Evolutionary conservation across 2,113 vertebrate genomes (phyloP).

Genomic region (Corythaeola cristata): DNA sequence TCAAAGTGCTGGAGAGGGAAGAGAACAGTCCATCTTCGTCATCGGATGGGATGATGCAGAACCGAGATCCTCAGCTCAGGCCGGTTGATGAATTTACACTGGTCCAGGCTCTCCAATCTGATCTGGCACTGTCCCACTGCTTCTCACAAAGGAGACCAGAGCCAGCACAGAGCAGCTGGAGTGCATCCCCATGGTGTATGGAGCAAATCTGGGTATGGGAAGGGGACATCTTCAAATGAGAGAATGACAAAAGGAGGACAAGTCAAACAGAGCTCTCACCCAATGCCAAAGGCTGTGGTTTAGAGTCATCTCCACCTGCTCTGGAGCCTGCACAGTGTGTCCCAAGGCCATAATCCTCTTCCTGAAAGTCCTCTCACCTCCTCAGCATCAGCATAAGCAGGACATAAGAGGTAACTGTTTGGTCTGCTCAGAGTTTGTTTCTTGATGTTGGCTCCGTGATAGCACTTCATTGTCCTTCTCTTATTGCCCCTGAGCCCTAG

Average conservation of each 20-base stretch:
- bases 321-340: background rate
- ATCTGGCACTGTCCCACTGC: background rate
- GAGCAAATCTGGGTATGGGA: background rate
- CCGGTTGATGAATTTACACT: background rate
- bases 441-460: background rate
- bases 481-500: background rate
- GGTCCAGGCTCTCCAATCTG: background rate
- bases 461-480: background rate
- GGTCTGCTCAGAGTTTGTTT: background rate
- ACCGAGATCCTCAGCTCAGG: background rate
- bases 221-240: background rate
- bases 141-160: background rate
- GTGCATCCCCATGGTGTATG: rapidly evolving
- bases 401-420: background rate
- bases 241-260: background rate
- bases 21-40: background rate
- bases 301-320: background rate
- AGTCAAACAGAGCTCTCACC: background rate
- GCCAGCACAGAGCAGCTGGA: background rate
- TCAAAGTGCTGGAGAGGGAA: background rate
- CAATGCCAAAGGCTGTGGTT: background rate
- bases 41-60: background rate
- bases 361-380: background rate
- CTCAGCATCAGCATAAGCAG: background rate
- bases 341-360: background rate